A percentile compares a stretch with the other conserved stretches of the same genome.
These are phyloP conservation scores for Drosophila kambysellisi DNA, from an alignment of 2,888 invertebrate genomes.

Conservation along the genomic window DNA sequence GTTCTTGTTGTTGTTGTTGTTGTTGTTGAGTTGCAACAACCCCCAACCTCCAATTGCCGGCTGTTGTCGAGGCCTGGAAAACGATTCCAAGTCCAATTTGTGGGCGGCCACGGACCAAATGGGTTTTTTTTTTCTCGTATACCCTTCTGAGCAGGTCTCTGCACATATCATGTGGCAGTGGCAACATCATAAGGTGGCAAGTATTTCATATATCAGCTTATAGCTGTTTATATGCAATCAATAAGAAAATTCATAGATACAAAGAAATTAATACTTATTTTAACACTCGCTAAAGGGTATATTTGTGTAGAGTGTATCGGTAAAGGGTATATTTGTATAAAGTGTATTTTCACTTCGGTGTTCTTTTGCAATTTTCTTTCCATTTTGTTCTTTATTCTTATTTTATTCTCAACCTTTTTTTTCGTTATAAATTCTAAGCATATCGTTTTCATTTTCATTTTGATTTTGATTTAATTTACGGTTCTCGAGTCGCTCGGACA, in stretches of 20 bases:
- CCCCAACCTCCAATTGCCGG: slow-evolving; percentile 61
- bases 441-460: slow-evolving; percentile 77
- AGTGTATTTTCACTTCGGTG: slow-evolving; percentile 20
- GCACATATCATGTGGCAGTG: not conserved
- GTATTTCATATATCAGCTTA: not conserved
- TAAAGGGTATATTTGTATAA: accelerated
- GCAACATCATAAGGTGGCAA: not conserved
- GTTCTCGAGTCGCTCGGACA: slow-evolving; percentile 68
- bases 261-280: accelerated
- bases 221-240: too few relatives aligned
- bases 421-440: slow-evolving; percentile 75
- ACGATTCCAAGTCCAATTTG: slow-evolving; percentile 58
- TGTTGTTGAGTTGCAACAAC: slow-evolving; percentile 47
- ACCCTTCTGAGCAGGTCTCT: slow-evolving; percentile 22
- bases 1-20: not conserved
- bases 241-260: not conserved
- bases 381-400: slow-evolving; percentile 41
- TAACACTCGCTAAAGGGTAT: not conserved
- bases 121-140: slow-evolving; percentile 50
- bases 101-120: slow-evolving; percentile 76
- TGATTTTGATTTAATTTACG: slow-evolving; percentile 77
- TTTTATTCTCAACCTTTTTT: slow-evolving; percentile 56
- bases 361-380: not conserved
- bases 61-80: slow-evolving; percentile 44
- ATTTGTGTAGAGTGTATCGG: not conserved